phyloP scores from a whole-genome alignment of 2,113 vertebrate genomes.

The Stigmatopora argus region DNA sequence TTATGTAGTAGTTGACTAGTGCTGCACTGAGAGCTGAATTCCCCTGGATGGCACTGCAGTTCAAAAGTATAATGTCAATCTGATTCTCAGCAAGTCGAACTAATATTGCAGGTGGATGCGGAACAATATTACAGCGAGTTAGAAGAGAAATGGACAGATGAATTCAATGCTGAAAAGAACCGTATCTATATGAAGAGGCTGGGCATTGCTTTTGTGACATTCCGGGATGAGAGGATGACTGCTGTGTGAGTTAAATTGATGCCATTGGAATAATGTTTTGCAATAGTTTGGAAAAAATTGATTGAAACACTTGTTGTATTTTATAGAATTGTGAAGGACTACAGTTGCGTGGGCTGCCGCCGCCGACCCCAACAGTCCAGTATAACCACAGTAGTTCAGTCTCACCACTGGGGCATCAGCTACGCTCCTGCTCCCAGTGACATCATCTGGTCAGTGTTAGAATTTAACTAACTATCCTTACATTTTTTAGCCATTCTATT shows the following conservation, averaged over 20 bases:
- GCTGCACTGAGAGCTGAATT: constrained; percentile 25
- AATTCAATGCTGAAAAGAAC: constrained; percentile 92
- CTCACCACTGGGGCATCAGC: constrained; percentile 78
- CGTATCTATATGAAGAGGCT: constrained; percentile 82
- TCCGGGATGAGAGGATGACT: constrained; percentile 88
- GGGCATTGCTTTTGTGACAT: constrained; percentile 89
- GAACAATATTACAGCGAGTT: constrained; percentile 95
- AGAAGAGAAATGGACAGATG: constrained; percentile 92
- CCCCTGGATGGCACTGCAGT: constrained; percentile 70
- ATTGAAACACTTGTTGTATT: constrained; percentile 6
- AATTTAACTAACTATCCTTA: not conserved
- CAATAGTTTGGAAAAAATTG: not conserved
- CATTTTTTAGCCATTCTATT: too few relatives aligned
- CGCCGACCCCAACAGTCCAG: constrained; percentile 85
- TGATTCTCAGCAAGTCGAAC: constrained; percentile 8
- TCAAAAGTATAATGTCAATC: constrained; percentile 30
- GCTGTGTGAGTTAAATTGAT: constrained; percentile 77
- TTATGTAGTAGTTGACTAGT: not conserved
- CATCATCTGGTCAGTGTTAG: constrained; percentile 85
- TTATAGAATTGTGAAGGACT: constrained; percentile 85
- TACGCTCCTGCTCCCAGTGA: constrained; percentile 88
- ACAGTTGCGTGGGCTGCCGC: constrained; percentile 71
- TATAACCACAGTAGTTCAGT: constrained; percentile 83
- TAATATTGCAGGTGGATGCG: constrained; percentile 82
- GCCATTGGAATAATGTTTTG: not conserved